These are phyloP conservation scores for Gallinago jamesoni DNA, from an alignment of 2,113 vertebrate species.

Conservation along the genomic window DNA sequence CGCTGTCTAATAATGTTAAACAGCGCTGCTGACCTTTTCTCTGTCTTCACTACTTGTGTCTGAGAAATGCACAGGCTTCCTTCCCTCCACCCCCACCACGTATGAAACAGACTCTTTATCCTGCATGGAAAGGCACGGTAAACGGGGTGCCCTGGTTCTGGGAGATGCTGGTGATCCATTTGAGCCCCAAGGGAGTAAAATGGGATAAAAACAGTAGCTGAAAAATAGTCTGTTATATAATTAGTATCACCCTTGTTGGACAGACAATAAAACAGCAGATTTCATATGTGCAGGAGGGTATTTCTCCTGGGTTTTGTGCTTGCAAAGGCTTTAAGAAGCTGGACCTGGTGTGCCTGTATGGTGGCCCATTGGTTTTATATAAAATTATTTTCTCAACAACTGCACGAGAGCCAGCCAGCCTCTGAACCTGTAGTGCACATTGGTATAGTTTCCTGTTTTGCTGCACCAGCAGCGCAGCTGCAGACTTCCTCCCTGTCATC, in stretches of 20 bases:
- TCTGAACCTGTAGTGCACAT: neutral
- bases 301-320: neutral
- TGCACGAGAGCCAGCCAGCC: neutral
- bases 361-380: neutral
- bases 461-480: neutral
- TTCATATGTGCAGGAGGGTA: neutral
- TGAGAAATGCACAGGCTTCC: neutral
- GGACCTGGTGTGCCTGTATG: neutral
- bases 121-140: neutral
- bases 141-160: neutral
- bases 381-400: neutral
- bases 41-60: neutral
- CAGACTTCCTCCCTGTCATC: neutral
- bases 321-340: neutral
- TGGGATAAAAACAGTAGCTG: neutral
- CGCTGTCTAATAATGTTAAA: neutral
- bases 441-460: neutral
- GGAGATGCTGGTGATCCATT: neutral
- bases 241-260: neutral
- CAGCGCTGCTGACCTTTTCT: neutral
- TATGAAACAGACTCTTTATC: neutral
- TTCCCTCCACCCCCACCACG: rapidly evolving
- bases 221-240: neutral
- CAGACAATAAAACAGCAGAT: neutral
- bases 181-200: neutral